Base-by-base conservation (phyloP, 2,113 vertebrate species). In the Hoplias malabaricus region DNA sequence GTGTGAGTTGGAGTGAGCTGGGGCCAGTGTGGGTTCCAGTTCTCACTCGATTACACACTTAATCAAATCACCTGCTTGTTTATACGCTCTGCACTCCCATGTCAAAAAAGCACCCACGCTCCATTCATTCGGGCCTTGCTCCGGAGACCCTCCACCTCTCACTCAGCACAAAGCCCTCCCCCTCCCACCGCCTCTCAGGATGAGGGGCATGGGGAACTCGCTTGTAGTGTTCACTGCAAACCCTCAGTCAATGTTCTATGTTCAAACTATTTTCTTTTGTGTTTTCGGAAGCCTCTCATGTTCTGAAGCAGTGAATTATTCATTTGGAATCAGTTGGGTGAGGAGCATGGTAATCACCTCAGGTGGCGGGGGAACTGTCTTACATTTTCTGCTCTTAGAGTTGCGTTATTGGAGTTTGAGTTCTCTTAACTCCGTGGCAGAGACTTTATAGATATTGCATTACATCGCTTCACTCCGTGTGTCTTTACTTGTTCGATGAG, bases 11-110 rank as follows among this genome's bases (percentile, higher is more conserved):
- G 53, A 80, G 82, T 77, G 69, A 74, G 73, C 36, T 46, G n/a
- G 43, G 75, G 63, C 65, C 48, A 50, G 77, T 69, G 73, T 36
- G 69, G 77, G 76, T 63, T 68, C 69, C 34, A 25, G 54, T 75
- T 76, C 73, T 81, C 77, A 82, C 73, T 81, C 77, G 77, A 81
- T 84, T 84, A 84, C 80, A 65, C 80, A 79, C 68, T 81, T 84
- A 82, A 84, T 84, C 83, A 84, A 84, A 82, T 84, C 75, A 80
- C 67, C 68, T 71, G 79, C 79, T 84, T 82, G 79, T 84, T 84
- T 82, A 73, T 84, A 68, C 31, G 33, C 76, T 79, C 72, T 1
- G 34, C 43, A 70, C 80, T 75, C 42, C 48, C n/a, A 54, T 54
- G 65, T 81, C 36, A 69, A 73, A 68, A 84, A 81, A 78, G 40